Conservation (phyloP, 2,888 invertebrate genomes). For the Digitonthophagus gazella region DNA sequence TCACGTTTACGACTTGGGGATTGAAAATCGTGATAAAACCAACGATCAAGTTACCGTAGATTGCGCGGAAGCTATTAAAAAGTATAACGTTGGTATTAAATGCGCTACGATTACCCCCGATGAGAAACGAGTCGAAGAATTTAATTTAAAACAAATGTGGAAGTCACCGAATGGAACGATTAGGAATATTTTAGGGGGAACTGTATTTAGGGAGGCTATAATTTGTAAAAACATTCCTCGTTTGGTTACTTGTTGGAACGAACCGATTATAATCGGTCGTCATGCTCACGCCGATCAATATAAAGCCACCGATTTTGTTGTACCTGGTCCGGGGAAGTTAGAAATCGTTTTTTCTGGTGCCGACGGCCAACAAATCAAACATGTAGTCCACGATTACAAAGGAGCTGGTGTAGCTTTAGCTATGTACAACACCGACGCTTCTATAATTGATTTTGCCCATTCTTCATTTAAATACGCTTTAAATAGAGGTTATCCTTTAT, state of each 20-base stretch:
- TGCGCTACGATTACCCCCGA: slow-evolving; percentile 99
- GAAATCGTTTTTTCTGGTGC: slow-evolving; percentile 78
- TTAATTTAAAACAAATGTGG: slow-evolving; percentile 87
- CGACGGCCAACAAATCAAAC: slow-evolving; percentile 62
- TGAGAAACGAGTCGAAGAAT: slow-evolving; percentile 91
- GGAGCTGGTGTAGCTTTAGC: slow-evolving; percentile 89
- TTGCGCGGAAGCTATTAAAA: slow-evolving; percentile 93
- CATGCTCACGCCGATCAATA: slow-evolving; percentile 98
- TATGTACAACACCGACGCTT: slow-evolving; percentile 96
- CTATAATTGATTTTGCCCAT: slow-evolving; percentile 92
- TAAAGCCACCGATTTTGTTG: slow-evolving; percentile 94
- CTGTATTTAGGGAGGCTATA: slow-evolving; percentile 79
- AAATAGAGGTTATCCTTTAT: slow-evolving; percentile 80
- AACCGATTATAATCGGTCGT: slow-evolving; percentile 97
- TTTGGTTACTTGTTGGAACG: slow-evolving; percentile 90
- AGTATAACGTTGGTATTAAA: slow-evolving; percentile 98
- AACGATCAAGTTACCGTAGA: slow-evolving; percentile 95
- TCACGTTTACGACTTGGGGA: slow-evolving; percentile 91
- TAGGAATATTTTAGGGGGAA: slow-evolving; percentile 82
- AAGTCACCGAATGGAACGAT: slow-evolving; percentile 88
- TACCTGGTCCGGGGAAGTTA: slow-evolving; percentile 86
- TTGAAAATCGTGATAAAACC: slow-evolving; percentile 92
- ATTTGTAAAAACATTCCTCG: slow-evolving; percentile 93
- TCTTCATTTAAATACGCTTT: slow-evolving; percentile 91
- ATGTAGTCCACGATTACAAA: slow-evolving; percentile 81